These are phyloP conservation scores for Polietes domitor DNA, from an alignment of 2,888 invertebrate genomes.

Conservation along the genomic window DNA sequence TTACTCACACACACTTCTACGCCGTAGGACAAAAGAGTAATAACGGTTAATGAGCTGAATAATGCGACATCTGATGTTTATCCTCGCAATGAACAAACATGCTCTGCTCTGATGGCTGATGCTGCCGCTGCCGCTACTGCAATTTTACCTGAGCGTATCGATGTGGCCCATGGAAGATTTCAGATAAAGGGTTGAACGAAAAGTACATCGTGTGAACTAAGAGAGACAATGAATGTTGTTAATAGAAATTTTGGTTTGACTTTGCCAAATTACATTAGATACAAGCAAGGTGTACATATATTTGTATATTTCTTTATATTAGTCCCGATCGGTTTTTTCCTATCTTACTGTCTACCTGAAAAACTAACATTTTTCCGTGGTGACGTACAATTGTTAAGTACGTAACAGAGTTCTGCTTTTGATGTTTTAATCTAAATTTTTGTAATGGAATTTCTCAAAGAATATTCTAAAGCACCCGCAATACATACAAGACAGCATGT, in stretches of 20 bases:
- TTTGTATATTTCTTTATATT: no score
- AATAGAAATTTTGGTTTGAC: neutral
- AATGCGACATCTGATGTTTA: neutral
- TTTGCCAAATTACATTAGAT: neutral
- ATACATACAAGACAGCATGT: no score
- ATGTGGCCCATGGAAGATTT: neutral
- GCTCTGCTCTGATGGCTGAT: no score
- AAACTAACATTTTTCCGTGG: no score
- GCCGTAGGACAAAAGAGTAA: slow-evolving; percentile 5
- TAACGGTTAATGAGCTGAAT: slow-evolving; percentile 10
- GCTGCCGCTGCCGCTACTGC: neutral
- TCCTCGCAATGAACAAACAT: neutral
- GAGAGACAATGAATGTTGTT: neutral
- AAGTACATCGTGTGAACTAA: neutral
- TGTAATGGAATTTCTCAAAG: no score
- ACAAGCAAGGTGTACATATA: no score
- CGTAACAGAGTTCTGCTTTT: no score
- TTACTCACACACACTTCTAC: neutral
- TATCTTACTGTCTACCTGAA: no score
- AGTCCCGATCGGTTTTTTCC: no score
- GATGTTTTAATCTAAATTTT: no score
- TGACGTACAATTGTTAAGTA: no score
- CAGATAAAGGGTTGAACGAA: neutral
- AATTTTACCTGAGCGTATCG: neutral
- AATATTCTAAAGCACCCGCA: no score